Conservation (phyloP, 2,797 vertebrate species). For the Myotis findleyi region DNA sequence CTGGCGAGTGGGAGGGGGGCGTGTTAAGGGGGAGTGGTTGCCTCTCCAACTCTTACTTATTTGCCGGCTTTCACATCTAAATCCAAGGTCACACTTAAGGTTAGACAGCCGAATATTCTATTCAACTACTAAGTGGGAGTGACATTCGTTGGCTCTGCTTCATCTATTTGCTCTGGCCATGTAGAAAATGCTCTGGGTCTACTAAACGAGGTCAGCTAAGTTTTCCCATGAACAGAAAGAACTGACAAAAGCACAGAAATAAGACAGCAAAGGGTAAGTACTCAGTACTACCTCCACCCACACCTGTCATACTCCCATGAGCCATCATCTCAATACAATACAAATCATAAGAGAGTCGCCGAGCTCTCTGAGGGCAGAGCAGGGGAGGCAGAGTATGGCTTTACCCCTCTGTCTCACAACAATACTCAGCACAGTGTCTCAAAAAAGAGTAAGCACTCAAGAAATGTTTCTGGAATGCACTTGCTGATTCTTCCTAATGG, state of each 20-base stretch:
- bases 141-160: neutral
- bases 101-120: neutral
- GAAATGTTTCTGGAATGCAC: slow-evolving; percentile 68
- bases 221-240: neutral
- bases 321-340: neutral
- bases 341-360: neutral
- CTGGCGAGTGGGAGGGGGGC: neutral
- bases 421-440: slow-evolving; percentile 74
- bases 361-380: slow-evolving; percentile 28
- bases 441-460: slow-evolving; percentile 75
- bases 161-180: neutral
- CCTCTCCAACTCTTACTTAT: neutral
- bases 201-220: neutral
- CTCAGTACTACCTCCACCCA: neutral
- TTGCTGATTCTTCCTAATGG: neutral
- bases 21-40: neutral
- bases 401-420: neutral
- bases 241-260: slow-evolving; percentile 25
- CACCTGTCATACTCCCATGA: neutral
- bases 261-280: neutral
- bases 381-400: neutral
- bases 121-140: neutral
- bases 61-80: neutral
- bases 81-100: neutral
- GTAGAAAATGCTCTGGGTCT: neutral